Percentiles rank a stretch among this genome's conserved stretches.
Evolutionary conservation across 2,797 vertebrate genomes (phyloP).

Genomic region (Limnodromus scolopaceus): DNA sequence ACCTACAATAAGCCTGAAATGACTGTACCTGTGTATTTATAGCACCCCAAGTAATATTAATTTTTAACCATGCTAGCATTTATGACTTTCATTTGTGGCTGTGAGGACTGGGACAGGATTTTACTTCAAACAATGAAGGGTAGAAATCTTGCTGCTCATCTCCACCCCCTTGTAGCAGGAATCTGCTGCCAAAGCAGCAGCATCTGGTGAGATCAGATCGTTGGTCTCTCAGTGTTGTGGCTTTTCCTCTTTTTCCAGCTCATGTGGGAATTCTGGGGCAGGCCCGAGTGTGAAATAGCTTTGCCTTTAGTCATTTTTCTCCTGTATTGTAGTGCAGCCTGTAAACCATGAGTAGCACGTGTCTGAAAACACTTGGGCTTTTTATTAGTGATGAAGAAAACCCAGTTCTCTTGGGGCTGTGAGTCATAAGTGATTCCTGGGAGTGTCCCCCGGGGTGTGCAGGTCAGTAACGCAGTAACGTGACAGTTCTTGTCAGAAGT

Average conservation of each 20-base stretch:
- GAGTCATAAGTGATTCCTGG: not conserved
- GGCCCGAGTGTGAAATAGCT: not conserved
- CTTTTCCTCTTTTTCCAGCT: not conserved
- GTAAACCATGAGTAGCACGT: not conserved
- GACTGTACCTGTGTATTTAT: not conserved
- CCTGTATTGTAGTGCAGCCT: fast-evolving
- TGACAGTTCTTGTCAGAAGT: not conserved
- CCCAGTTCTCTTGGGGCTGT: not conserved
- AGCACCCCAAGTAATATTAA: not conserved
- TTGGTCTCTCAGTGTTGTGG: not conserved
- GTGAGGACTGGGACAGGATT: not conserved
- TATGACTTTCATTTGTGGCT: not conserved
- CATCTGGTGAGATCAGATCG: not conserved
- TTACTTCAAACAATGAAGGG: not conserved
- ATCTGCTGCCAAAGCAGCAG: not conserved
- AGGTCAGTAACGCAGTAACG: fast-evolving
- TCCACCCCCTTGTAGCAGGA: not conserved
- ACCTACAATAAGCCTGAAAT: not conserved
- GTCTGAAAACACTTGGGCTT: not conserved
- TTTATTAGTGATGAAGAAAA: not conserved
- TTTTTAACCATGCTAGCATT: not conserved
- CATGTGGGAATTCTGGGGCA: not conserved
- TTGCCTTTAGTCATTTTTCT: not conserved
- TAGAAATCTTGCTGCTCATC: not conserved
- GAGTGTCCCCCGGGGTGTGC: not conserved